Percentiles rank a stretch among this genome's conserved stretches.
Conservation (phyloP, 2,888 invertebrate genomes). For the Sussaba pulchella region DNA sequence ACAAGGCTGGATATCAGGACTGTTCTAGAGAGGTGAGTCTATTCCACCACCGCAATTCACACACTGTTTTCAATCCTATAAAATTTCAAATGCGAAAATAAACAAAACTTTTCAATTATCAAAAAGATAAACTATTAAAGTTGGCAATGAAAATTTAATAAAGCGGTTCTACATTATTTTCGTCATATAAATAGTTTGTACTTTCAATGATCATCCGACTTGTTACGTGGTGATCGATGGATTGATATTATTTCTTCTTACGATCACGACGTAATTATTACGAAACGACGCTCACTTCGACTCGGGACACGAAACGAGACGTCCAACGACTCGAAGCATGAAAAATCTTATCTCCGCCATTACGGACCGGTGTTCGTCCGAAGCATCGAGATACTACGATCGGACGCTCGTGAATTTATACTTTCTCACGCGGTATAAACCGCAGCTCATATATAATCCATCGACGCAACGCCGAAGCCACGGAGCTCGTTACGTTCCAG, state of each 20-base stretch:
- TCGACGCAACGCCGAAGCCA: background rate
- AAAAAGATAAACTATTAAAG: too few relatives aligned
- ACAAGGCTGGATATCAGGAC: constrained; percentile 88
- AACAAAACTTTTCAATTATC: too few relatives aligned
- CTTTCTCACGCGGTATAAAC: background rate
- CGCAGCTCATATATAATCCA: background rate
- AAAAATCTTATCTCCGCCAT: background rate
- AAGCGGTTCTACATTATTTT: too few relatives aligned
- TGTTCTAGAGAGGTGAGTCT: constrained; percentile 87
- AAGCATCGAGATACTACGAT: background rate
- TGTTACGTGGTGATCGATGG: too few relatives aligned
- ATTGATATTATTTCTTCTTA: background rate
- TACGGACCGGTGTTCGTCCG: background rate
- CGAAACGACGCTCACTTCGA: background rate
- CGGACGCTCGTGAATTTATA: background rate
- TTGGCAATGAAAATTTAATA: too few relatives aligned
- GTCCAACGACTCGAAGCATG: background rate
- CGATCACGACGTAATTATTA: background rate
- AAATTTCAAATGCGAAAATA: too few relatives aligned
- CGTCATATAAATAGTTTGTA: too few relatives aligned
- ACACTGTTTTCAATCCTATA: too few relatives aligned
- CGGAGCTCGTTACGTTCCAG: background rate
- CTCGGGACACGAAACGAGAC: background rate
- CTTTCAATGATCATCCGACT: too few relatives aligned
- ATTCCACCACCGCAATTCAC: too few relatives aligned